phyloP scores from a whole-genome alignment of 1,140 invertebrate species.

The Ceratina australensis region DNA sequence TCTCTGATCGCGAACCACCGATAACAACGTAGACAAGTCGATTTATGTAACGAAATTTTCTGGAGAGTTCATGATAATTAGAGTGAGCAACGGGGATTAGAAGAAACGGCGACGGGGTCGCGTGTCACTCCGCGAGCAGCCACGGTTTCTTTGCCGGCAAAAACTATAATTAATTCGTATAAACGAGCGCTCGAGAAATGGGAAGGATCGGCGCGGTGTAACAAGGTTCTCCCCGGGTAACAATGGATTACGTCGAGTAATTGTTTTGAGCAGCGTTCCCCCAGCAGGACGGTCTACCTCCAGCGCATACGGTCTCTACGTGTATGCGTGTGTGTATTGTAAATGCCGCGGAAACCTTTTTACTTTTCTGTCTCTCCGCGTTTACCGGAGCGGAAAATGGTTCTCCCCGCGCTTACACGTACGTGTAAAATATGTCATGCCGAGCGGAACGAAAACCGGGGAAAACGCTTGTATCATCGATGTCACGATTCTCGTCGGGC shows the following conservation, averaged over 20 bases:
- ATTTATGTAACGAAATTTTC: too few relatives aligned
- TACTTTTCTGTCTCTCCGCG: conserved; percentile 5
- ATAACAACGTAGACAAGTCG: too few relatives aligned
- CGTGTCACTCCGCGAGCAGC: neutral
- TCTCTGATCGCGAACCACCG: neutral
- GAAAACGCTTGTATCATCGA: conserved; percentile 10
- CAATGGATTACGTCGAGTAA: conserved; percentile 9
- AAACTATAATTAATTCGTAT: conserved; percentile 12
- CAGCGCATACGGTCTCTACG: too few relatives aligned
- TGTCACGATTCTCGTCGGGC: neutral
- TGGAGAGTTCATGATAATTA: too few relatives aligned
- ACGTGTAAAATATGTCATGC: conserved; percentile 25
- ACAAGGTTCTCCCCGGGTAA: neutral
- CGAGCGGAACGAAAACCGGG: neutral
- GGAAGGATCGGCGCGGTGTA: neutral
- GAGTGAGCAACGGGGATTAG: too few relatives aligned
- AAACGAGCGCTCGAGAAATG: neutral
- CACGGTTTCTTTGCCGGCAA: neutral
- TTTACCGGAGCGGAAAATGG: conserved; percentile 9
- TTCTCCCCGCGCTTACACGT: neutral
- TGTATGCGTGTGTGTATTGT: neutral
- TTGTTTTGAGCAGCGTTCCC: conserved; percentile 1
- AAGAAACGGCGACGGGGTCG: too few relatives aligned
- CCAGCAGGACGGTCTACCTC: neutral
- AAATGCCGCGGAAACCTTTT: conserved; percentile 7